phyloP scores from a whole-genome alignment of 1,140 invertebrate species.

The Lordiphosa mommai region DNA sequence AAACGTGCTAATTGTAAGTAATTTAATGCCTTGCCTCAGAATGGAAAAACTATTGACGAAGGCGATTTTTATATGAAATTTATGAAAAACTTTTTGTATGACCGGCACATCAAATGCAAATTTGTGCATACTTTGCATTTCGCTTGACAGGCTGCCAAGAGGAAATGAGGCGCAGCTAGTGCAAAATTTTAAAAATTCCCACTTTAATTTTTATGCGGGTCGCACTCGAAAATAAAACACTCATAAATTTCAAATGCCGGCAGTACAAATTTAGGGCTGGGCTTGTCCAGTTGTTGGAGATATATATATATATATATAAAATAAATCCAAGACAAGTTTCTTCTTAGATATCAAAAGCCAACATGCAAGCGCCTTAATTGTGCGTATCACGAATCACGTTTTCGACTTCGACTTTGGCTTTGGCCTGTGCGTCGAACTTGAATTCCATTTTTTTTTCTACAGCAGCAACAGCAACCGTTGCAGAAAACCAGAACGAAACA shows the following conservation, averaged over 20 bases:
- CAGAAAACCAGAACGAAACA: constrained; percentile 72
- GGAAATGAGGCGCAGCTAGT: constrained; percentile 44
- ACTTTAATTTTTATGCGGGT: constrained; percentile 41
- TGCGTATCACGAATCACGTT: constrained; percentile 42
- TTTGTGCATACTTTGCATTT: constrained; percentile 46
- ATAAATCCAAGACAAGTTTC: constrained; percentile 12
- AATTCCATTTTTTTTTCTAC: constrained; percentile 25
- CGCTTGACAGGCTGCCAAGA: constrained; percentile 26
- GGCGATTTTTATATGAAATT: no score
- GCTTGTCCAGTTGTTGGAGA: constrained; percentile 14
- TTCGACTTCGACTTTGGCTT: constrained; percentile 12
- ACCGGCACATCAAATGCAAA: constrained; percentile 36
- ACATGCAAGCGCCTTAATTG: constrained; percentile 2
- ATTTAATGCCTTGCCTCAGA: constrained; percentile 10
- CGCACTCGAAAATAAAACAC: constrained; percentile 12
- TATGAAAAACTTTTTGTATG: no score
- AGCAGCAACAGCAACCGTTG: constrained; percentile 44
- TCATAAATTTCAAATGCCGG: constrained; percentile 42
- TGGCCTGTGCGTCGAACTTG: background rate
- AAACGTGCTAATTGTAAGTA: constrained; percentile 35
- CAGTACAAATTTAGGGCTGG: constrained; percentile 5
- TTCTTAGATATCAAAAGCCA: constrained; percentile 1
- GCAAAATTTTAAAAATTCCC: constrained; percentile 32
- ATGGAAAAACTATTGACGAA: no score
- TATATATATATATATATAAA: no score